A percentile compares a stretch with the other conserved stretches of the same genome.
Conservation (phyloP, 2,797 vertebrate species). For the Cossypha heuglini region DNA sequence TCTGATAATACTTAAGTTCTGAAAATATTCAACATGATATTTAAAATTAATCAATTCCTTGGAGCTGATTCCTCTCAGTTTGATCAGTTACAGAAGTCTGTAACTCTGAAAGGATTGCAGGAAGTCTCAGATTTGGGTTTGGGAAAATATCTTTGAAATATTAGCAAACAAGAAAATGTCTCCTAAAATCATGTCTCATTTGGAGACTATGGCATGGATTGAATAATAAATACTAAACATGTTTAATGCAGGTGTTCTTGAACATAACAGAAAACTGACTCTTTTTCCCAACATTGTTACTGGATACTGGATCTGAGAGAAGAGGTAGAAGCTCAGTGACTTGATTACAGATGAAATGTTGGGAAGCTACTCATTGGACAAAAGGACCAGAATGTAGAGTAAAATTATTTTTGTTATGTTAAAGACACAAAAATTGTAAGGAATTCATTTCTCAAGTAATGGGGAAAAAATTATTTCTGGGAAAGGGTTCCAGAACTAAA, state of each 20-base stretch:
- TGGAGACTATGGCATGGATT: neutral
- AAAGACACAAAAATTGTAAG: neutral
- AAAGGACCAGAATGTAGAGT: neutral
- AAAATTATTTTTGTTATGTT: neutral
- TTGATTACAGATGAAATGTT: neutral
- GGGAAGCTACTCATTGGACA: neutral
- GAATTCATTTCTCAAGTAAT: neutral
- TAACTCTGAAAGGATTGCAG: neutral
- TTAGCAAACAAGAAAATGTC: neutral
- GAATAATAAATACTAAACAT: neutral
- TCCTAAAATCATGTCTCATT: neutral
- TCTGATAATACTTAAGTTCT: neutral
- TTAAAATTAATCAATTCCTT: neutral
- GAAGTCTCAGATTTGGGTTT: neutral
- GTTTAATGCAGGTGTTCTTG: neutral
- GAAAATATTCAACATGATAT: neutral
- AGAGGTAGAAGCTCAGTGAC: neutral
- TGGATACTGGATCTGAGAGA: neutral
- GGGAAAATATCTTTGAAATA: neutral
- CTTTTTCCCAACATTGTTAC: neutral
- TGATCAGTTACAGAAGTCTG: neutral
- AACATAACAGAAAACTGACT: neutral
- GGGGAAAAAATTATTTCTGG: neutral
- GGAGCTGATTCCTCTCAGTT: neutral
- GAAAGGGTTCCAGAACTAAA: neutral